These are phyloP conservation scores for Luscinia megarhynchos DNA, from an alignment of 2,797 vertebrate species.

Conservation along the genomic window DNA sequence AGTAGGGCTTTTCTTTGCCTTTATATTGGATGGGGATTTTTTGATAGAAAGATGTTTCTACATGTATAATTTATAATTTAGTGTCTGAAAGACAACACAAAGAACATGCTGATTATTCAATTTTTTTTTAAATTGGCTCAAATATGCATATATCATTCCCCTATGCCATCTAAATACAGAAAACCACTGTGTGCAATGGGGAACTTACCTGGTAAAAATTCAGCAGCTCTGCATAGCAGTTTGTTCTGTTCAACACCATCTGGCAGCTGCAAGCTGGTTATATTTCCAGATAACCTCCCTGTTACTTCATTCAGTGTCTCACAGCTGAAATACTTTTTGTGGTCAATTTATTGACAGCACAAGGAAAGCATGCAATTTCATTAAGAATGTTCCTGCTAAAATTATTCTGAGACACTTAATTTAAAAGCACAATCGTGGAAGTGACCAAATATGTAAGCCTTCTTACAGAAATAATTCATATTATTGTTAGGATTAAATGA, in stretches of 20 bases:
- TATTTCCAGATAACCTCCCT: not conserved
- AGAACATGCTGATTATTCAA: not conserved
- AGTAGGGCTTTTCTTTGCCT: not conserved
- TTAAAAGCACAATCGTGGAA: not conserved
- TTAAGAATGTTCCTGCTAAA: not conserved
- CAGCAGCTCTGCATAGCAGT: not conserved
- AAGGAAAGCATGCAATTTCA: not conserved
- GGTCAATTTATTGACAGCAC: not conserved
- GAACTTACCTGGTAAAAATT: slow-evolving; percentile 21
- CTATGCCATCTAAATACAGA: not conserved
- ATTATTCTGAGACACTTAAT: not conserved
- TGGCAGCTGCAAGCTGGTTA: not conserved
- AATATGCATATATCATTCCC: not conserved
- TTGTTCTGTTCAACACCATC: slow-evolving; percentile 5
- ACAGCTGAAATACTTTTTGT: not conserved
- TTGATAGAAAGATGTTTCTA: not conserved
- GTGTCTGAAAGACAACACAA: not conserved
- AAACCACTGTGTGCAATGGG: not conserved
- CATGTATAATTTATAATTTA: not conserved
- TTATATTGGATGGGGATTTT: not conserved
- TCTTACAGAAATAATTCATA: not conserved
- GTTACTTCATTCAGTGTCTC: not conserved
- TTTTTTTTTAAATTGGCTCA: not conserved
- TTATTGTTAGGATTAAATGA: not conserved
- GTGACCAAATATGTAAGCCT: not conserved